A percentile compares a stretch with the other conserved stretches of the same genome.
phyloP scores from a whole-genome alignment of 2,797 vertebrate genomes.

The Epinephelus malabaricus region DNA sequence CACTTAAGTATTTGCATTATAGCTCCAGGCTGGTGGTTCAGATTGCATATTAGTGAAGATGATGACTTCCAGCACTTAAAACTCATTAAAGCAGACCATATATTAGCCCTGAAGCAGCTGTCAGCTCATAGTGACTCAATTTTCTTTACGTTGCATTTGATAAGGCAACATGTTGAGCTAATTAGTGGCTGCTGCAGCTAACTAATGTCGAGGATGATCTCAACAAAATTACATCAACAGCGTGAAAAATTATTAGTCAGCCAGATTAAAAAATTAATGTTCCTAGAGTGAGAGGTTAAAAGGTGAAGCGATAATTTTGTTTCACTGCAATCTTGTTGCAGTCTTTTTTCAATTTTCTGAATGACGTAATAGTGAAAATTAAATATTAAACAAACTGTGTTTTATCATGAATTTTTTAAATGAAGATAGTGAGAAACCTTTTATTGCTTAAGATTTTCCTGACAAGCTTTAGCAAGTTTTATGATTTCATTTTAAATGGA shows the following conservation, averaged over 20 bases:
- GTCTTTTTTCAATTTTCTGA: no score
- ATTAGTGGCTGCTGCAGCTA: constrained; percentile 16
- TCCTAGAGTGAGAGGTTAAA: background rate
- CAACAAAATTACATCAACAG: constrained; percentile 17
- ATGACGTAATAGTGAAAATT: no score
- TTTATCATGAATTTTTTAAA: no score
- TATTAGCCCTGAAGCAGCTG: constrained; percentile 23
- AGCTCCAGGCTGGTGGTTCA: constrained; percentile 2
- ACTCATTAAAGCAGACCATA: background rate
- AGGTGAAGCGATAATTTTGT: background rate
- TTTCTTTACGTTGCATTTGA: constrained; percentile 16
- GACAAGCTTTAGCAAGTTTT: no score
- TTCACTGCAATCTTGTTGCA: background rate
- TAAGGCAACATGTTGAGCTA: constrained; percentile 9
- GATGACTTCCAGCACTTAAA: constrained; percentile 7
- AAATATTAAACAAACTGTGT: no score
- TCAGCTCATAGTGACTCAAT: background rate
- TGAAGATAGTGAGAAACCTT: no score
- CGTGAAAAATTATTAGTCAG: background rate
- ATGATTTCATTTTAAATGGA: no score
- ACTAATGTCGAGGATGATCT: constrained; percentile 26
- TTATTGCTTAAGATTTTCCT: no score
- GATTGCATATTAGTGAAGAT: background rate
- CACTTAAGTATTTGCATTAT: constrained; percentile 14
- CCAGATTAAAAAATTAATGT: background rate